Evolutionary conservation across 1,140 invertebrate species (phyloP).

Genomic region (Pomacea maculata): DNA sequence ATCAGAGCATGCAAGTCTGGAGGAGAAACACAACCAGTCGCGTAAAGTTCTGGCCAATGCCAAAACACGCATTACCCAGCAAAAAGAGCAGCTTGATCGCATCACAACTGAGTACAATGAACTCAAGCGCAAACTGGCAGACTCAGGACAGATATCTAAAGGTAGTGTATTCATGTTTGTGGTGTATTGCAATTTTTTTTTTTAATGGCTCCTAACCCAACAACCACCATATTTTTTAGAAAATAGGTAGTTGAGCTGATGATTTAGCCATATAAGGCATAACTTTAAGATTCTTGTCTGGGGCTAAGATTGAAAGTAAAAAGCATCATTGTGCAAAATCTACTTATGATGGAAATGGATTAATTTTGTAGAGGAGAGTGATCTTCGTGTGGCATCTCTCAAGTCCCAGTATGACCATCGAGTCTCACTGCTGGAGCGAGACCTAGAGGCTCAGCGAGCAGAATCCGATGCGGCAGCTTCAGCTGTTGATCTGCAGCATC

Average conservation of each 20-base stretch:
- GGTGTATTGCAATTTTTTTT: too few species aligned
- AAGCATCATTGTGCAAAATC: too few species aligned
- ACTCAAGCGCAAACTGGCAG: conserved; percentile 27
- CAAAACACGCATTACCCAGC: conserved; percentile 57
- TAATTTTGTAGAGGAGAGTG: conserved; percentile 35
- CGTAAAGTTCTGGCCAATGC: conserved; percentile 50
- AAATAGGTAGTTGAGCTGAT: too few species aligned
- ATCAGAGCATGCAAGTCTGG: conserved; percentile 80
- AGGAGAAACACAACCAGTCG: conserved; percentile 64
- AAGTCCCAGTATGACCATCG: conserved; percentile 79
- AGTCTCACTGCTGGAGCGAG: conserved; percentile 78
- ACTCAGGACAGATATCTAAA: conserved; percentile 3
- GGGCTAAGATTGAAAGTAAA: too few species aligned
- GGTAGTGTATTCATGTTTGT: not conserved
- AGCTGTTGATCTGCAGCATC: conserved; percentile 12
- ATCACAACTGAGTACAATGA: conserved; percentile 62
- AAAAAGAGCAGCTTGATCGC: conserved; percentile 60
- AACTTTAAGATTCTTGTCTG: too few species aligned
- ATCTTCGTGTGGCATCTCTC: conserved; percentile 68
- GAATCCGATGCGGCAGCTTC: conserved; percentile 8
- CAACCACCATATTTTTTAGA: too few species aligned
- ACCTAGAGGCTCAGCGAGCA: conserved; percentile 74
- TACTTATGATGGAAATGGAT: not conserved
- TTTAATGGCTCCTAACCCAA: too few species aligned
- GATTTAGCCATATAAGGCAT: too few species aligned